Conservation (phyloP, 2,888 invertebrate species). For the Nymphalis urticae region DNA sequence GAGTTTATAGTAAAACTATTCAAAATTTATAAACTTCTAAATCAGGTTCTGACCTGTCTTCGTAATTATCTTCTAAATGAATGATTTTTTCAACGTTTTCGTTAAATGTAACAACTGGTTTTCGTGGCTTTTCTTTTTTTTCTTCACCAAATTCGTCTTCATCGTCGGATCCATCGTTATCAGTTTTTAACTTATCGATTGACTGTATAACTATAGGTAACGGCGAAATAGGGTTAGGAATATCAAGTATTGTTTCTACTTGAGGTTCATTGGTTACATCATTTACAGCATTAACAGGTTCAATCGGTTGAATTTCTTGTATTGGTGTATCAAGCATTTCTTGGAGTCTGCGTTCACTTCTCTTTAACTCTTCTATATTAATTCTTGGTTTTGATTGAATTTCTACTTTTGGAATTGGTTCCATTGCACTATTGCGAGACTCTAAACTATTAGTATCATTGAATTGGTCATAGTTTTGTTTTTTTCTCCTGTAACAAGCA, state of each 20-base stretch:
- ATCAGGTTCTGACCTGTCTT: conserved; percentile 46
- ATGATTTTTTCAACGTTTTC: conserved; percentile 79
- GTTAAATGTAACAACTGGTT: conserved; percentile 80
- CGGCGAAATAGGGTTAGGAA: conserved; percentile 47
- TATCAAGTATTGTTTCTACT: conserved; percentile 50
- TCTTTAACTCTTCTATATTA: conserved; percentile 66
- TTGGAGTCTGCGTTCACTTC: conserved; percentile 66
- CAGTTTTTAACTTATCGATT: conserved; percentile 70
- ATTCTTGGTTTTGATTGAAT: conserved; percentile 53
- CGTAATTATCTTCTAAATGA: conserved; percentile 70
- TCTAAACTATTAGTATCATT: conserved; percentile 58
- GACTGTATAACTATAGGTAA: conserved; percentile 69
- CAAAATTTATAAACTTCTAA: conserved; percentile 62
- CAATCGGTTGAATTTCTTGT: conserved; percentile 41
- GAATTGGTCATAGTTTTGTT: conserved; percentile 58
- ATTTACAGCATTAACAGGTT: conserved; percentile 1
- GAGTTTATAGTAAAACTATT: conserved; percentile 18
- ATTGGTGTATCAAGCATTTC: conserved; percentile 65
- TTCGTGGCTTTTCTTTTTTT: conserved; percentile 54
- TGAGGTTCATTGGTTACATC: conserved; percentile 39
- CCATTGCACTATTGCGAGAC: conserved; percentile 53
- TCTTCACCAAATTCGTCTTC: conserved; percentile 73
- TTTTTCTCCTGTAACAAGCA: conserved; percentile 56
- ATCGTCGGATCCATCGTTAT: conserved; percentile 57
- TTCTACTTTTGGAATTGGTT: conserved; percentile 50